Evolutionary conservation across 2,888 invertebrate species (phyloP).

Genomic region (Mamestra brassicae): DNA sequence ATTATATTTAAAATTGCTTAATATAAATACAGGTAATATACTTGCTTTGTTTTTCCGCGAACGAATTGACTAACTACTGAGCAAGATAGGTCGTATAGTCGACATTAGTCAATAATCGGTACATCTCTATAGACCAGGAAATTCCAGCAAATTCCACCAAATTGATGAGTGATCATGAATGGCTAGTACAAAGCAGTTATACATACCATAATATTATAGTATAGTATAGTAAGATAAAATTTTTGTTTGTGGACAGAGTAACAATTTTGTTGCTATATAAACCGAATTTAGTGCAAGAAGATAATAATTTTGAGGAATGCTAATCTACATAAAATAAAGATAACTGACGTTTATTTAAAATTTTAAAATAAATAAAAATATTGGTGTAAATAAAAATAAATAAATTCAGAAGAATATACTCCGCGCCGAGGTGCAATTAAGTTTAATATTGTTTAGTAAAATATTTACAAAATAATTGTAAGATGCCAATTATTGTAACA

Average conservation of each 20-base stretch:
- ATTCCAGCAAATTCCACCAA: conserved; percentile 81
- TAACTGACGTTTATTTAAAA: not conserved
- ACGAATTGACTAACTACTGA: conserved; percentile 49
- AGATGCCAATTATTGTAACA: conserved; percentile 66
- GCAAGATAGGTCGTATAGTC: conserved; percentile 23
- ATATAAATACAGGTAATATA: conserved; percentile 50
- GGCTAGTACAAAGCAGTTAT: conserved; percentile 88
- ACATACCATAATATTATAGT: conserved; percentile 71
- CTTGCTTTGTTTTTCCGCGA: conserved; percentile 57
- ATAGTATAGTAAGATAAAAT: conserved; percentile 45
- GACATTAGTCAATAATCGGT: conserved; percentile 65
- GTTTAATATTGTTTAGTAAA: conserved; percentile 41
- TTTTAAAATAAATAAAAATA: not conserved
- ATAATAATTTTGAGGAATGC: conserved; percentile 29
- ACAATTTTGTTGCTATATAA: conserved; percentile 24
- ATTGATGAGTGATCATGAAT: conserved; percentile 72
- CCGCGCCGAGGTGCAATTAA: conserved; percentile 32
- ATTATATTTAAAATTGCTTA: not conserved
- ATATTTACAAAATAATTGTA: conserved; percentile 59
- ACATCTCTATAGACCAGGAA: conserved; percentile 80
- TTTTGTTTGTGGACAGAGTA: conserved; percentile 17
- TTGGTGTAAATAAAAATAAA: conserved; percentile 5
- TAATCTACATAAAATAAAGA: conserved; percentile 31
- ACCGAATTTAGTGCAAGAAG: conserved; percentile 45
- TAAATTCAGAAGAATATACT: conserved; percentile 33